phyloP scores from a whole-genome alignment of 2,113 vertebrate genomes.

The Pheucticus melanocephalus region DNA sequence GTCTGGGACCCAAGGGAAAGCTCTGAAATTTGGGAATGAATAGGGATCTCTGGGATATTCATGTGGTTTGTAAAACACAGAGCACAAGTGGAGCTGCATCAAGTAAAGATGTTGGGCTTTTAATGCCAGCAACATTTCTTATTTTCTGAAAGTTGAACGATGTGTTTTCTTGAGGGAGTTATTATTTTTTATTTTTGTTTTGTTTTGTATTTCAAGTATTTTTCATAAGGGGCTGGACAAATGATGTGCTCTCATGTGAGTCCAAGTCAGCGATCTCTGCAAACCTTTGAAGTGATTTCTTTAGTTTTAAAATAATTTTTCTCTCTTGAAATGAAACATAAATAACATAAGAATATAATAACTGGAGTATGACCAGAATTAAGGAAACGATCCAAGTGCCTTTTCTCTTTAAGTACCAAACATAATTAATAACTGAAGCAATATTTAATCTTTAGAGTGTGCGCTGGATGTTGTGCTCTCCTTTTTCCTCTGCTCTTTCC shows the following conservation, averaged over 20 bases:
- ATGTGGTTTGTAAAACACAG: neutral
- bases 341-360: neutral
- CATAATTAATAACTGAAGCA: neutral
- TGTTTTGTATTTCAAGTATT: neutral
- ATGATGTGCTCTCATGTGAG: neutral
- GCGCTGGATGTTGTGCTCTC: neutral
- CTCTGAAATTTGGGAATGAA: too few species aligned
- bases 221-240: neutral
- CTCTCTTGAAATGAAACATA: neutral
- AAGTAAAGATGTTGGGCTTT: neutral
- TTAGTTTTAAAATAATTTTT: neutral
- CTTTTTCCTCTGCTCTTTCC: neutral
- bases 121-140: neutral
- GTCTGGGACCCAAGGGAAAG: too few species aligned
- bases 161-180: neutral
- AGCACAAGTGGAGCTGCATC: neutral
- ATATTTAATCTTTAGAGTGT: neutral
- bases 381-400: neutral
- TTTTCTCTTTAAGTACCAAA: neutral
- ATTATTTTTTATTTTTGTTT: neutral
- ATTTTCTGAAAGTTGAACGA: neutral
- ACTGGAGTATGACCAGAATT: neutral
- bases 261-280: neutral
- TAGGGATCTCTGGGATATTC: fast-evolving
- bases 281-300: constrained; percentile 2